These are phyloP conservation scores for Vanacampus margaritifer DNA, from an alignment of 2,113 vertebrate genomes.

Conservation along the genomic window DNA sequence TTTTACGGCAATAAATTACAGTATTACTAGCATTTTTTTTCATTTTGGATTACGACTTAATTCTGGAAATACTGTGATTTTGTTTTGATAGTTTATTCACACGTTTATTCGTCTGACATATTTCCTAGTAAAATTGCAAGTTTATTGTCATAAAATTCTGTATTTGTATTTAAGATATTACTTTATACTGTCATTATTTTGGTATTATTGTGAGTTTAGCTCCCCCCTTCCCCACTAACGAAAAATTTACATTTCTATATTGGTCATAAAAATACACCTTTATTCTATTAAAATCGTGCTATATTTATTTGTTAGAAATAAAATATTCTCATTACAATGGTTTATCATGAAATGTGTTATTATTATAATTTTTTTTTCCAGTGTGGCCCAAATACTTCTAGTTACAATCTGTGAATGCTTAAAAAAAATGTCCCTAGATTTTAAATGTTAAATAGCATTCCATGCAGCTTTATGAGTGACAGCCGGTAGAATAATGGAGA, in stretches of 20 bases:
- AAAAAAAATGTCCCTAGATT: neutral
- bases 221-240: no score
- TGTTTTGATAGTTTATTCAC: neutral
- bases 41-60: no score
- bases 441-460: neutral
- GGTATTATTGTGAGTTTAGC: no score
- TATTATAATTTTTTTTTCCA: neutral
- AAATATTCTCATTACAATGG: no score
- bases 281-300: no score
- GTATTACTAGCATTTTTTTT: neutral
- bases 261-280: no score
- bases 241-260: no score
- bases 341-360: no score
- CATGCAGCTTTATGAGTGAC: neutral
- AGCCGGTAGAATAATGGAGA: conserved; percentile 33
- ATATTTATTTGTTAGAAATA: no score
- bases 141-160: neutral
- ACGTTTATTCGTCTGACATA: neutral
- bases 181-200: no score
- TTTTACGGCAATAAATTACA: neutral
- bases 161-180: no score
- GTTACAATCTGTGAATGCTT: neutral
- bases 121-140: neutral
- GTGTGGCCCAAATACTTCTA: neutral
- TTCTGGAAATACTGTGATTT: neutral